Evolutionary conservation across 2,888 invertebrate genomes (phyloP).

Genomic region (Watsonalla cultraria): DNA sequence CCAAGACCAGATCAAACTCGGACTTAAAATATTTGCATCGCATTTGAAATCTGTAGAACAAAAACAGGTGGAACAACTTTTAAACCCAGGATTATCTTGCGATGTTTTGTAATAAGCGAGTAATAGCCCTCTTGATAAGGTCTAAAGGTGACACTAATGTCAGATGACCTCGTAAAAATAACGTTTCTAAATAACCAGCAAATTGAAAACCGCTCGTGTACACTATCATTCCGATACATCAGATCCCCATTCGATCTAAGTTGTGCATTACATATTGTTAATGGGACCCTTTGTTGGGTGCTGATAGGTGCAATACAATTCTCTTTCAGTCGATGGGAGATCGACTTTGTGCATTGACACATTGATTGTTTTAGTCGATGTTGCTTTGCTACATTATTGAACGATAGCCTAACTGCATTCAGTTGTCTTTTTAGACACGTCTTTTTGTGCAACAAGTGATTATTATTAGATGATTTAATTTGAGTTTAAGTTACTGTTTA

Average conservation of each 20-base stretch:
- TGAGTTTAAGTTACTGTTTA: too few species aligned
- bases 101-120: too few species aligned
- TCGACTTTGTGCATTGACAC: constrained; percentile 25
- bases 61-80: too few species aligned
- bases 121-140: too few species aligned
- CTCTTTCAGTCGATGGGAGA: constrained; percentile 29
- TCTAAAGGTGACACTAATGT: neutral
- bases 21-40: too few species aligned
- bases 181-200: constrained; percentile 20
- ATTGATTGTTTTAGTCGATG: constrained; percentile 8
- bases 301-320: constrained; percentile 50
- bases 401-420: too few species aligned
- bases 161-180: neutral
- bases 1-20: too few species aligned
- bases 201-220: constrained; percentile 32
- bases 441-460: too few species aligned
- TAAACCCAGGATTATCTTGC: too few species aligned
- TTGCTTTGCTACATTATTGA: neutral
- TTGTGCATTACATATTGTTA: constrained; percentile 62
- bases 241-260: constrained; percentile 55
- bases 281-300: constrained; percentile 59
- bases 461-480: too few species aligned
- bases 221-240: constrained; percentile 28
- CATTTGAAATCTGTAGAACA: too few species aligned
- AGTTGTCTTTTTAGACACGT: too few species aligned